These are phyloP conservation scores for Triops longicaudatus DNA, from an alignment of 1,140 invertebrate species.

Conservation along the genomic window DNA sequence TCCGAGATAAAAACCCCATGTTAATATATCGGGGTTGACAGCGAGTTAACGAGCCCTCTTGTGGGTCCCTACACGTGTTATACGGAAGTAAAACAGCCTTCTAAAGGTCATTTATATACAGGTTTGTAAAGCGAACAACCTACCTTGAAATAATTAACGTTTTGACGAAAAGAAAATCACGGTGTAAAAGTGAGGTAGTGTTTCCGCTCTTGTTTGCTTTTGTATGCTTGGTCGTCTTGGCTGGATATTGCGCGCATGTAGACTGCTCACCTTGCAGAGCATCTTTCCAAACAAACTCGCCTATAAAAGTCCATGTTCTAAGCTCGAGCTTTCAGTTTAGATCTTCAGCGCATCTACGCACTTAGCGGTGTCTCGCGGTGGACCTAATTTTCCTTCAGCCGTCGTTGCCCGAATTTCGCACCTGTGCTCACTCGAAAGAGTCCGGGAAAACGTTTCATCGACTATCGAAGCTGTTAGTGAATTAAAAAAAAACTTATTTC, in stretches of 20 bases:
- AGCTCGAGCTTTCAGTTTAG: constrained; percentile 14
- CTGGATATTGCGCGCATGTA: constrained; percentile 11
- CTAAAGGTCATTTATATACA: background rate
- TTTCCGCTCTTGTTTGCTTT: constrained; percentile 3
- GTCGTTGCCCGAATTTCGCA: background rate
- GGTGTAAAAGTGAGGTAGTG: background rate
- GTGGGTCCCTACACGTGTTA: background rate
- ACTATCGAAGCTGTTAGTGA: background rate
- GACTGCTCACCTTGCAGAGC: constrained; percentile 5
- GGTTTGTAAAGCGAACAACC: background rate
- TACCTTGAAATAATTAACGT: background rate
- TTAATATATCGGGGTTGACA: background rate
- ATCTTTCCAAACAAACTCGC: constrained; percentile 6
- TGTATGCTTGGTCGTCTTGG: background rate
- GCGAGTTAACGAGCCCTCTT: background rate
- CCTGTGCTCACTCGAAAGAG: background rate
- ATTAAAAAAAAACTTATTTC: background rate
- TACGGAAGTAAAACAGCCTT: background rate
- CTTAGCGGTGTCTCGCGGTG: background rate
- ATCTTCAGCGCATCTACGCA: constrained; percentile 6
- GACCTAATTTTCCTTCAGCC: background rate
- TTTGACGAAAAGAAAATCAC: background rate
- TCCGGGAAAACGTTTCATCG: background rate
- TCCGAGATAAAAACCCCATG: background rate
- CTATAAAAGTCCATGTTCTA: background rate